A percentile compares a stretch with the other conserved stretches of the same genome.
Conservation (phyloP, 2,113 vertebrate genomes). For the Terrapene triunguis region DNA sequence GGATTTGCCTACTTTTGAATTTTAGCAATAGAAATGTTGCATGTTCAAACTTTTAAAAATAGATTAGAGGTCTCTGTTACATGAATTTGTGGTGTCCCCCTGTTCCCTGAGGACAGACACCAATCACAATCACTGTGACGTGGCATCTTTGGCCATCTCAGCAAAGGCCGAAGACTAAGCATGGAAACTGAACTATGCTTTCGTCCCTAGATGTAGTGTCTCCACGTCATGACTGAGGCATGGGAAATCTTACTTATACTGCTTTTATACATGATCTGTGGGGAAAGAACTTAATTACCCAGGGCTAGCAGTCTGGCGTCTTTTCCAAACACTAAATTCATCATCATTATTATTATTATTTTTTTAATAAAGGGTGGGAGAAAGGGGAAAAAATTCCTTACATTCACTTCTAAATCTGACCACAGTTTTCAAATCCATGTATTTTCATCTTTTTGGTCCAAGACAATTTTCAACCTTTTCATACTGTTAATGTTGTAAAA, state of each 20-base stretch:
- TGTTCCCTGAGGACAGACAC: not conserved
- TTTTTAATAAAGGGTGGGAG: rapidly evolving
- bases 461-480: not conserved
- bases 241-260: constrained; percentile 16
- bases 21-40: not conserved
- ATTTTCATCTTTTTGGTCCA: not conserved
- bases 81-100: not conserved
- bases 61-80: not conserved
- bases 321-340: not conserved
- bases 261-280: constrained; percentile 40
- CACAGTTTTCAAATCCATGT: not conserved
- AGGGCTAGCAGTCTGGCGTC: not conserved
- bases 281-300: constrained; percentile 24
- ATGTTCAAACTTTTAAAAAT: not conserved
- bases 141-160: not conserved
- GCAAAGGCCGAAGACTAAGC: constrained; percentile 28
- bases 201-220: constrained; percentile 12
- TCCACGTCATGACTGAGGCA: not conserved
- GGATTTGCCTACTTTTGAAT: not conserved
- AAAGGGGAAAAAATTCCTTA: not conserved
- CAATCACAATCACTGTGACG: not conserved
- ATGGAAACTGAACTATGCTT: constrained; percentile 29
- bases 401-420: not conserved
- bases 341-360: not conserved
- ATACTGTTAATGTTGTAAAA: not conserved